Percentiles rank a stretch among this genome's conserved stretches.
These are phyloP conservation scores for Athene noctua DNA, from an alignment of 2,113 vertebrate species.

Conservation along the genomic window DNA sequence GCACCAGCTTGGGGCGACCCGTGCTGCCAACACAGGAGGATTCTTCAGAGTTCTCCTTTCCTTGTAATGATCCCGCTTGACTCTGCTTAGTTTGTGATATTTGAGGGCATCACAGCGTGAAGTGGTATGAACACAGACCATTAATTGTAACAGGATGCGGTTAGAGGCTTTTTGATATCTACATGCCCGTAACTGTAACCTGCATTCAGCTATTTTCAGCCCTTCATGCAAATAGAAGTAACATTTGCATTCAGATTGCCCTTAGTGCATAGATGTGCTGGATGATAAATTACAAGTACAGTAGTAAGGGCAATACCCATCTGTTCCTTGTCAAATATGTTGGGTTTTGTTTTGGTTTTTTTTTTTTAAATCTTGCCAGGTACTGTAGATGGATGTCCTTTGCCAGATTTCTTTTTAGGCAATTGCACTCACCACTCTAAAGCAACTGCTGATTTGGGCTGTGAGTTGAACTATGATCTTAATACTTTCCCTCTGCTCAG, in stretches of 20 bases:
- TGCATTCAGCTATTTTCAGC: constrained; percentile 45
- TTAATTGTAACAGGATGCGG: constrained; percentile 32
- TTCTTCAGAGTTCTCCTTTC: constrained; percentile 7
- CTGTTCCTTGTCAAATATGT: neutral
- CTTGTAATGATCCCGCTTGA: neutral
- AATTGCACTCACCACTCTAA: neutral
- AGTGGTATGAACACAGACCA: neutral
- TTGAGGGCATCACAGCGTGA: neutral
- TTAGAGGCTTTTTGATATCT: neutral
- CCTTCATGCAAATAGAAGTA: constrained; percentile 7
- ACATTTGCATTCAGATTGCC: constrained; percentile 40
- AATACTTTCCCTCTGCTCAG: neutral
- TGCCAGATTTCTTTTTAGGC: neutral
- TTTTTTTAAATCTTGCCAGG: neutral
- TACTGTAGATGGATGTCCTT: neutral
- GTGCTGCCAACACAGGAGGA: neutral
- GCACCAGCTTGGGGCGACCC: fast-evolving
- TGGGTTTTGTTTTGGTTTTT: neutral
- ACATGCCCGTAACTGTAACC: neutral
- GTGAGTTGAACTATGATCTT: neutral
- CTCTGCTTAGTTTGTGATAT: constrained; percentile 28
- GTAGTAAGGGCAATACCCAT: neutral
- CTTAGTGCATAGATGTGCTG: neutral
- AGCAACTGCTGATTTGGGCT: neutral
- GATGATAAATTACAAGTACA: neutral